Conservation (phyloP, 2,888 invertebrate species). For the Hetaerina titia region DNA sequence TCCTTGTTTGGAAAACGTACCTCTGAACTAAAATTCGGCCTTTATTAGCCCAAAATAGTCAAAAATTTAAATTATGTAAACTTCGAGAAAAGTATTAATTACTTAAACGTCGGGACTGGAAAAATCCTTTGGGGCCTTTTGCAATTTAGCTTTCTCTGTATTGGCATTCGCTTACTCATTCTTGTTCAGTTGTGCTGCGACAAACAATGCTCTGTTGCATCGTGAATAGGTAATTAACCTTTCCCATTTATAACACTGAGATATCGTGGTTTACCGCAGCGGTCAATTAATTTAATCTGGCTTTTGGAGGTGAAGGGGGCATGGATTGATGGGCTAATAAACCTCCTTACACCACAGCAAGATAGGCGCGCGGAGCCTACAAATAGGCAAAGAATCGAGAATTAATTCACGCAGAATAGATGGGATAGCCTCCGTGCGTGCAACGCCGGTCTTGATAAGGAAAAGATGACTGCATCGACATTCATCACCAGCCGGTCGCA, state of each 20-base stretch:
- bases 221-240: background rate
- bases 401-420: background rate
- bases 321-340: background rate
- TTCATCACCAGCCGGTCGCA: background rate
- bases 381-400: background rate
- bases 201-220: background rate
- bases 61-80: no score
- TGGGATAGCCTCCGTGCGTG: background rate
- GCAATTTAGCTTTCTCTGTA: no score
- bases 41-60: no score
- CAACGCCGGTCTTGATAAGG: background rate
- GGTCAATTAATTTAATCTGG: background rate
- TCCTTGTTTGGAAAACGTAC: no score
- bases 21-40: no score
- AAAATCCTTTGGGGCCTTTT: no score
- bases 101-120: no score
- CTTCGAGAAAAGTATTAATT: no score
- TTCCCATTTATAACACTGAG: background rate
- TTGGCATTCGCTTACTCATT: no score
- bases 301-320: background rate
- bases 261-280: background rate
- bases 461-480: background rate
- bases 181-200: background rate
- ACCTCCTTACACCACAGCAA: no score
- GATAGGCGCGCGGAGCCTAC: background rate